Percentiles rank a stretch among this genome's conserved stretches.
Evolutionary conservation across 2,888 invertebrate species (phyloP).

Genomic region (Ophion costatus): DNA sequence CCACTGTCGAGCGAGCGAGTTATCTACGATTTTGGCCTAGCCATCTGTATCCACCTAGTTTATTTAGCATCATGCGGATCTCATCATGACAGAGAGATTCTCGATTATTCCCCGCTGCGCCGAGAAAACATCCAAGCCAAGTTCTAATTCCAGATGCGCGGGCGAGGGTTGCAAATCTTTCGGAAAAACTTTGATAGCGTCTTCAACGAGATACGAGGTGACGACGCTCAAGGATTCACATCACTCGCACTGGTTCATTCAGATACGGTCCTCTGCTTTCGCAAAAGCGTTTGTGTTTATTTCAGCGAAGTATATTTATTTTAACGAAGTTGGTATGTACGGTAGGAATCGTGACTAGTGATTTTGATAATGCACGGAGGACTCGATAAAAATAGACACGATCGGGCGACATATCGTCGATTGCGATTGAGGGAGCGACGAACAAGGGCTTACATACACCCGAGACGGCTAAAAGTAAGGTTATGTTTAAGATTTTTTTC

Average conservation of each 20-base stretch:
- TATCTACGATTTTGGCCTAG: conserved; percentile 52
- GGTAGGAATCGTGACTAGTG: conserved; percentile 22
- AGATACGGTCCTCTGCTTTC: conserved; percentile 16
- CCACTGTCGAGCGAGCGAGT: conserved; percentile 46
- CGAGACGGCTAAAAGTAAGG: too few relatives aligned
- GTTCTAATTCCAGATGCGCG: conserved; percentile 60
- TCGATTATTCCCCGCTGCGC: conserved; percentile 55
- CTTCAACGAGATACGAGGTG: conserved; percentile 32
- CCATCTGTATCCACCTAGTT: conserved; percentile 41
- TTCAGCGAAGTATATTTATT: background rate
- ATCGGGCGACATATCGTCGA: background rate
- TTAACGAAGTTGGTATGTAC: background rate
- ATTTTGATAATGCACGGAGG: background rate
- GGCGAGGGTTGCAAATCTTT: conserved; percentile 46
- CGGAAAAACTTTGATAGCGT: conserved; percentile 52
- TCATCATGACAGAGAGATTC: conserved; percentile 45
- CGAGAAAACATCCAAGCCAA: conserved; percentile 49
- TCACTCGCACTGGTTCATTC: background rate
- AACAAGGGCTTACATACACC: too few relatives aligned
- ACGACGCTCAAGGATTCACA: conserved; percentile 50
- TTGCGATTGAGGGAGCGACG: conserved; percentile 3
- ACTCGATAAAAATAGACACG: background rate
- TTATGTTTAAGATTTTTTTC: too few relatives aligned
- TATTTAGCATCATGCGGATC: conserved; percentile 46
- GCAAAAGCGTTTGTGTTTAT: conserved; percentile 23